Evolutionary conservation across 2,113 vertebrate species (phyloP), one percentile per base, ranked within the genome.

Genomic region (Leucopsar rothschildi): DNA sequence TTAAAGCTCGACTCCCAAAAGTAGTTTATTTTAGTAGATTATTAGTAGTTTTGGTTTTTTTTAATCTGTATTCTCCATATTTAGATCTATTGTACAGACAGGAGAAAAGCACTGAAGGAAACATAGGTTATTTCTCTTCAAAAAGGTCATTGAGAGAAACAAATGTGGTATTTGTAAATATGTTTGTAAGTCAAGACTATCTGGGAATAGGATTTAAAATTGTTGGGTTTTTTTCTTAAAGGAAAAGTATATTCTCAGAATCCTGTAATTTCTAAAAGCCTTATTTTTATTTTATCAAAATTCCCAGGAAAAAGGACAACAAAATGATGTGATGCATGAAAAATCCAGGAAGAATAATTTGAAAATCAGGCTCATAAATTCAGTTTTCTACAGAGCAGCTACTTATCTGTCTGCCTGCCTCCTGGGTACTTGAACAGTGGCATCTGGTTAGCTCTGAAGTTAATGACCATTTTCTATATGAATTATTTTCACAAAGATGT

Each of bases 391-490:
- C 63, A 68, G 45, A 53, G 37, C 53, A 92, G 49, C 81, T 92
- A 88, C 61, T 91, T 92, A 27, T 39, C 81, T 75, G 42, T 52
- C 49, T 84, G 60, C 70, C 44, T 93, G 69, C 87, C 92, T 92
- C 73, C 40, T 0, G 23, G 64, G 57, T 84, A 25, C 75, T 89
- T 94, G 85, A 94, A 91, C 89, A 87, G 81, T 85, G 86, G 84
- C 95, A 93, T 95, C 93, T 91, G 89, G 61, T 83, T 96, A 87
- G 81, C 73, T 92, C 81, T 69, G 65, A 92, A 95, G 57, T 91
- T 95, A 92, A 92, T 95, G 84, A 92, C 49, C 49, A 82, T 96
- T 96, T 95, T 90, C 88, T 93, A 15, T 93, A 85, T 87, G 53
- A 87, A 72, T 84, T 93, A 86, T 76, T 92, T 92, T 92, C 81